Conservation (phyloP, 2,113 vertebrate genomes). For the Elephas maximus region DNA sequence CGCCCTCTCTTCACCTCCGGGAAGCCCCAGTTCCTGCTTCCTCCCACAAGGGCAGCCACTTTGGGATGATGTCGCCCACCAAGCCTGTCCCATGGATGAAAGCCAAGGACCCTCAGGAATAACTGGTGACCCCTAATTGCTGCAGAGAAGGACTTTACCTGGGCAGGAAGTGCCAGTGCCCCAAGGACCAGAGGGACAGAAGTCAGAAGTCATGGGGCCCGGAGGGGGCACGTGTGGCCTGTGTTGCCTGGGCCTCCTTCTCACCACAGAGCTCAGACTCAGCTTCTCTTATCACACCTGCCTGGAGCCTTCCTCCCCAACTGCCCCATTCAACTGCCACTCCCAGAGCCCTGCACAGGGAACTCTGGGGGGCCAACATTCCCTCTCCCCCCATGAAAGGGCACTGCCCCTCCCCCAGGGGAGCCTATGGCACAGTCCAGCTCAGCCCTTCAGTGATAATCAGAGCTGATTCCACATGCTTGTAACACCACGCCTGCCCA, state of each 20-base stretch:
- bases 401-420: neutral
- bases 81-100: neutral
- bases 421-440: fast-evolving
- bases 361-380: slow-evolving; percentile 69
- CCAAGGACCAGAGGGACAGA: neutral
- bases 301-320: slow-evolving; percentile 50
- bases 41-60: neutral
- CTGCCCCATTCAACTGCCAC: slow-evolving; percentile 73
- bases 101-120: neutral
- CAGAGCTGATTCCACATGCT: neutral
- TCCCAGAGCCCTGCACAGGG: slow-evolving; percentile 6
- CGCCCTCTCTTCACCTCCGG: neutral
- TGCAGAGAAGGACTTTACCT: neutral
- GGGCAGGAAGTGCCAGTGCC: neutral
- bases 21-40: neutral
- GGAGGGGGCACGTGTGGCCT: fast-evolving
- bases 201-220: neutral
- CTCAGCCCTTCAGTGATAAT: neutral
- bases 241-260: neutral
- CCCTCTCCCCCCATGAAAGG: slow-evolving; percentile 60
- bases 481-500: neutral
- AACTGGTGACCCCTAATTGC: fast-evolving
- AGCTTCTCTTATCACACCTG: neutral
- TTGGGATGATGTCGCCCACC: no score
- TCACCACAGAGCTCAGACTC: fast-evolving